A percentile compares a stretch with the other conserved stretches of the same genome.
Evolutionary conservation across 2,888 invertebrate genomes (phyloP).

Genomic region (Eumacrocentrus americanus): DNA sequence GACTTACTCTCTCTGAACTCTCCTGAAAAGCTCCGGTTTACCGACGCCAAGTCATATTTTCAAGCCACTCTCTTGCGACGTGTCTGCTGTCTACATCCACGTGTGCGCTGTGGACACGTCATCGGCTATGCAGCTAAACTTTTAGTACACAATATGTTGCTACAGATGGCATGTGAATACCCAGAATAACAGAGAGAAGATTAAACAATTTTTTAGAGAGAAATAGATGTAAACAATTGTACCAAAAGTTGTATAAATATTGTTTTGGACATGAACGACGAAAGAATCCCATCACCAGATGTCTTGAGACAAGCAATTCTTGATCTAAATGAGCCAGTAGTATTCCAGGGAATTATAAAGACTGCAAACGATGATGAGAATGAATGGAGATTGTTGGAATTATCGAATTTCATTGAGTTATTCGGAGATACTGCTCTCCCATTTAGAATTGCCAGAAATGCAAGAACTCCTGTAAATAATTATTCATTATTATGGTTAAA

Average conservation of each 20-base stretch:
- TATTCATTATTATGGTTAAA: slow-evolving; percentile 9
- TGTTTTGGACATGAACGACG: slow-evolving; percentile 6
- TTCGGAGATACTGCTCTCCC: slow-evolving; percentile 64
- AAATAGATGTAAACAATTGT: too few relatives aligned
- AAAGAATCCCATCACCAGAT: slow-evolving; percentile 30
- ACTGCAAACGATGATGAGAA: slow-evolving; percentile 43
- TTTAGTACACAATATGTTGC: not conserved
- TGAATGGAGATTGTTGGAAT: slow-evolving; percentile 67
- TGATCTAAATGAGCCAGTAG: slow-evolving; percentile 62
- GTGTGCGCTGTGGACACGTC: slow-evolving; percentile 49
- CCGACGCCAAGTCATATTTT: slow-evolving; percentile 31
- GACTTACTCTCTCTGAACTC: not conserved
- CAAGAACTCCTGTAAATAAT: slow-evolving; percentile 53
- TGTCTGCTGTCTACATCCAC: slow-evolving; percentile 46
- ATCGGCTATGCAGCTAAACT: slow-evolving; percentile 29
- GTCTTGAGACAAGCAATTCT: slow-evolving; percentile 41
- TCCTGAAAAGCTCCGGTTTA: slow-evolving; percentile 32
- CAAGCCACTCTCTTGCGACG: slow-evolving; percentile 39
- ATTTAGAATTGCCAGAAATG: slow-evolving; percentile 65
- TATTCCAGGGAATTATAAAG: slow-evolving; percentile 64
- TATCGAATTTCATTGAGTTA: slow-evolving; percentile 67
- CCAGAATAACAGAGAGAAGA: too few relatives aligned
- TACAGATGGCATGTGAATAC: slow-evolving; percentile 3
- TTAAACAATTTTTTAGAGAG: too few relatives aligned
- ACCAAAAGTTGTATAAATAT: not conserved